These are phyloP conservation scores for Arrhamphus sclerolepis DNA, from an alignment of 2,797 vertebrate genomes.

Conservation along the genomic window DNA sequence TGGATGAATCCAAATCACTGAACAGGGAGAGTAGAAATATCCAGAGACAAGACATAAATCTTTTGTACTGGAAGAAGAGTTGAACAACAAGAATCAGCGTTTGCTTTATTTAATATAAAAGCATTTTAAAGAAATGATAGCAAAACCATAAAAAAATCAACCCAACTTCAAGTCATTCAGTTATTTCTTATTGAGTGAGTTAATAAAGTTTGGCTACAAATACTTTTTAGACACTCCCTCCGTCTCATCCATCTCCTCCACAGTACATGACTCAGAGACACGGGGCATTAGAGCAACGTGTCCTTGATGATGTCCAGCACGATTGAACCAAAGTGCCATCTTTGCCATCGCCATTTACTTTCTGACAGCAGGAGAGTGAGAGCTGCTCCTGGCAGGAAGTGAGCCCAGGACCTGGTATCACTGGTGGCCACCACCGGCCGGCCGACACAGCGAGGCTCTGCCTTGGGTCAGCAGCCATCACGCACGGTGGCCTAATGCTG, in stretches of 20 bases:
- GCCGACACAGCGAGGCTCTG: conserved; percentile 51
- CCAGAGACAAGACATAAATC: too few species aligned
- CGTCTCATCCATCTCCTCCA: conserved; percentile 33
- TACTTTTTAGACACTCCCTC: conserved; percentile 23
- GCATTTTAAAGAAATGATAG: too few species aligned
- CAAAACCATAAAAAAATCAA: neutral
- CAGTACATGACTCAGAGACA: conserved; percentile 49
- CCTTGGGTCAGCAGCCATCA: conserved; percentile 83
- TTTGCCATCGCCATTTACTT: conserved; percentile 56
- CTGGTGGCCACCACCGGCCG: conserved; percentile 48
- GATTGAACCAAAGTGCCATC: conserved; percentile 69
- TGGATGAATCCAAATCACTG: too few species aligned
- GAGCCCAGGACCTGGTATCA: conserved; percentile 66
- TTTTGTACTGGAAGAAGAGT: too few species aligned
- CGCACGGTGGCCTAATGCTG: conserved; percentile 80
- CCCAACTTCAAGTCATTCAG: neutral
- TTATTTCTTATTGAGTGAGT: neutral
- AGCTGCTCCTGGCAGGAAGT: conserved; percentile 73
- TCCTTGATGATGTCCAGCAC: conserved; percentile 66
- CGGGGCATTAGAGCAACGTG: conserved; percentile 60
- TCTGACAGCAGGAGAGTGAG: conserved; percentile 73
- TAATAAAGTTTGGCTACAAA: conserved; percentile 51
- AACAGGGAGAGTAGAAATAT: too few species aligned
- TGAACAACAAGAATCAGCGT: too few species aligned
- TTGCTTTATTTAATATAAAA: too few species aligned